A percentile compares a stretch with the other conserved stretches of the same genome.
Evolutionary conservation across 1,140 invertebrate species (phyloP).

Genomic region (Goniozus legneri): DNA sequence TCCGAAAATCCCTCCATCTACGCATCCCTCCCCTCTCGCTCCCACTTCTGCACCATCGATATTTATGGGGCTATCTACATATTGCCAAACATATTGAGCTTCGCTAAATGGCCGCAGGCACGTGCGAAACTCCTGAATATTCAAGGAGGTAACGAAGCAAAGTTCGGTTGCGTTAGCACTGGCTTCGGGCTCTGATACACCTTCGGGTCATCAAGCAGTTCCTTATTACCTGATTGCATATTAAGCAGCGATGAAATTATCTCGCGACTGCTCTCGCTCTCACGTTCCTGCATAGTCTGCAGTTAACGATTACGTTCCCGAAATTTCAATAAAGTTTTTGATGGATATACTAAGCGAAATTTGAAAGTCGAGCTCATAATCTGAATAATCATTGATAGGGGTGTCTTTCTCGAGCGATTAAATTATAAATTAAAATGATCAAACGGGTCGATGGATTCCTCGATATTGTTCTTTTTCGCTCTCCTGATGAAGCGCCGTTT

Average conservation of each 20-base stretch:
- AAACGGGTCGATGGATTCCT: too few species aligned
- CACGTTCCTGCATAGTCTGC: neutral
- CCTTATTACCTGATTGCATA: conserved; percentile 35
- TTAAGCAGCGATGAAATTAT: conserved; percentile 19
- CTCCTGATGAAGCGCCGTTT: too few species aligned
- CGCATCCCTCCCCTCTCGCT: conserved; percentile 19
- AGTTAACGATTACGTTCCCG: neutral
- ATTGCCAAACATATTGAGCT: conserved; percentile 51
- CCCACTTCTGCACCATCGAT: conserved; percentile 16
- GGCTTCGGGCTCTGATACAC: conserved; percentile 26
- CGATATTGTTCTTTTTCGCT: too few species aligned
- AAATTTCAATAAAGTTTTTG: neutral
- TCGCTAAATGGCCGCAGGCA: conserved; percentile 43
- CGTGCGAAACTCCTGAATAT: conserved; percentile 50
- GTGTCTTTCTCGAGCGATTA: too few species aligned
- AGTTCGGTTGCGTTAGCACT: conserved; percentile 40
- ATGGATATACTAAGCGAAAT: neutral
- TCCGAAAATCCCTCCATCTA: neutral
- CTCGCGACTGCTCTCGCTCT: neutral
- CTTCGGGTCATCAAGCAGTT: conserved; percentile 30
- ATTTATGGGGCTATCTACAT: conserved; percentile 45
- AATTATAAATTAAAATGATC: too few species aligned
- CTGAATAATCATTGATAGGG: too few species aligned
- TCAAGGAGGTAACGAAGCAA: conserved; percentile 51
- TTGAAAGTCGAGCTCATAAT: too few species aligned